phyloP scores from a whole-genome alignment of 1,140 invertebrate species.

The Centruroides vittatus region DNA sequence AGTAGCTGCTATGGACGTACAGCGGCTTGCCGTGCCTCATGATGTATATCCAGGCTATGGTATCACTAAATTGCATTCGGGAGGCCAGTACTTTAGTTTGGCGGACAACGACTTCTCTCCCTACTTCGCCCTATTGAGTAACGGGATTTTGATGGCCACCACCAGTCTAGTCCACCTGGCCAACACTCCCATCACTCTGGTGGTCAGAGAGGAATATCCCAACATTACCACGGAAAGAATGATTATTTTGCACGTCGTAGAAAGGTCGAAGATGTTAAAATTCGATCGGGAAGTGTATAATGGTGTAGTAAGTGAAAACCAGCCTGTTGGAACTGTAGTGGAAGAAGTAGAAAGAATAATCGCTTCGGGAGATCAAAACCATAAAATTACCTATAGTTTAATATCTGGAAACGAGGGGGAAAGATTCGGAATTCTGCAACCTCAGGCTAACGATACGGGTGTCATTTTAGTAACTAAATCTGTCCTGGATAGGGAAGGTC shows the following conservation, averaged over 20 bases:
- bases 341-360: constrained; percentile 33
- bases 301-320: constrained; percentile 59
- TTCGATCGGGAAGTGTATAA: constrained; percentile 51
- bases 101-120: constrained; percentile 15
- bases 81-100: constrained; percentile 25
- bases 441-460: constrained; percentile 35
- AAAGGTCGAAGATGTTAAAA: constrained; percentile 58
- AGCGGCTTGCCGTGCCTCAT: constrained; percentile 36
- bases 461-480: constrained; percentile 49
- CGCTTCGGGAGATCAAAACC: neutral
- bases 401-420: neutral
- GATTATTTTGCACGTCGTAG: constrained; percentile 62
- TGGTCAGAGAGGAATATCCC: constrained; percentile 60
- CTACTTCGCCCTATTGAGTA: constrained; percentile 59
- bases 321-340: constrained; percentile 47
- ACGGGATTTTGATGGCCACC: constrained; percentile 79
- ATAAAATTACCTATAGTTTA: constrained; percentile 1
- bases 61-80: constrained; percentile 50
- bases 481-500: constrained; percentile 54
- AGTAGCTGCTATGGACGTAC: neutral
- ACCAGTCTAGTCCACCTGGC: constrained; percentile 59
- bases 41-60: constrained; percentile 72
- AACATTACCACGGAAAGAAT: constrained; percentile 62
- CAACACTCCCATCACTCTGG: constrained; percentile 59
- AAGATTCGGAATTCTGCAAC: constrained; percentile 24